Evolutionary conservation across 2,113 vertebrate species (phyloP).

Genomic region (Trogon melanurus): DNA sequence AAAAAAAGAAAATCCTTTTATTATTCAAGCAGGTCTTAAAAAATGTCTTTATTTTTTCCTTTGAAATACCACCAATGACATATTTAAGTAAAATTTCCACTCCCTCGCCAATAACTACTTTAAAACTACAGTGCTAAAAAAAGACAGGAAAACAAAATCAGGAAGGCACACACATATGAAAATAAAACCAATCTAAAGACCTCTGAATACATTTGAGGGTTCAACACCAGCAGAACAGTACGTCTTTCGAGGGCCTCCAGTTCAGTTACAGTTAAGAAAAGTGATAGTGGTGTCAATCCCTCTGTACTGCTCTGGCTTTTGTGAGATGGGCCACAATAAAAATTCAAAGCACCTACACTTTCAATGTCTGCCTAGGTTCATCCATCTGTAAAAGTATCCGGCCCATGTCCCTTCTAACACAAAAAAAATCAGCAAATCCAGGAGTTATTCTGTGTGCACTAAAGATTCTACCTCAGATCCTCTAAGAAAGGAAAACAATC

Average conservation of each 20-base stretch:
- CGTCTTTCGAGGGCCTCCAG: neutral
- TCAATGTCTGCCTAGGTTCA: neutral
- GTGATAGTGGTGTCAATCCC: neutral
- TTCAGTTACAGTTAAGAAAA: constrained; percentile 6
- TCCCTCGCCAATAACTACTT: neutral
- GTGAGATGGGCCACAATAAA: neutral
- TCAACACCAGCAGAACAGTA: neutral
- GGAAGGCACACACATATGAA: neutral
- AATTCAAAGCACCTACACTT: neutral
- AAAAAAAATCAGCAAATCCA: neutral
- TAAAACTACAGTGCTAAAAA: constrained; percentile 1
- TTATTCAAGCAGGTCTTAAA: neutral
- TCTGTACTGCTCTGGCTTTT: neutral
- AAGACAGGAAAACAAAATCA: constrained; percentile 14
- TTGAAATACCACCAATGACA: neutral
- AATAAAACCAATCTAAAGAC: neutral
- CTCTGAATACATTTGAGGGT: neutral
- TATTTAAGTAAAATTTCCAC: neutral
- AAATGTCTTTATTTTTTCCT: constrained; percentile 32
- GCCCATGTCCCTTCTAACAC: neutral
- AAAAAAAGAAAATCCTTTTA: neutral
- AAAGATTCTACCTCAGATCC: accelerated
- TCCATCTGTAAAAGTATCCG: neutral
- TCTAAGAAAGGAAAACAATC: neutral
- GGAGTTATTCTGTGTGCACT: neutral